These are phyloP conservation scores for Caenorhabditis macrosperma DNA, from an alignment of 2,888 invertebrate species.

Conservation along the genomic window DNA sequence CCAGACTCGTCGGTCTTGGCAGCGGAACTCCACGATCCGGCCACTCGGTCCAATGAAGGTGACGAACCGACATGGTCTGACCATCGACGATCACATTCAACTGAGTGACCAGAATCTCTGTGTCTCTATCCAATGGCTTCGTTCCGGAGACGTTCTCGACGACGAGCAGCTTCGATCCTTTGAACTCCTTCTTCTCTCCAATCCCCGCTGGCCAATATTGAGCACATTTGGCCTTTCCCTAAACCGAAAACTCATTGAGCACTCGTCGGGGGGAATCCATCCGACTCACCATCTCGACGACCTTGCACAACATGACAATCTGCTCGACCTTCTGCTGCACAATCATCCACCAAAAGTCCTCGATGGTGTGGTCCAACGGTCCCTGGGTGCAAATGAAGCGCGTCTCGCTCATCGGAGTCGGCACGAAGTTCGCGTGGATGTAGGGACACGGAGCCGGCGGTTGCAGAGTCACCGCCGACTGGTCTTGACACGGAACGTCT, in stretches of 20 bases:
- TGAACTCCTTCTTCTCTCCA: conserved; percentile 41
- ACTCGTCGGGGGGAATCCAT: too few species aligned
- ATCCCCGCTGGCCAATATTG: conserved; percentile 69
- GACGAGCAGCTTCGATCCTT: conserved; percentile 23
- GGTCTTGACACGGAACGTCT: conserved; percentile 73
- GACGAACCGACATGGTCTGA: conserved; percentile 45
- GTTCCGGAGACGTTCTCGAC: conserved; percentile 42
- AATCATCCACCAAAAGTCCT: conserved; percentile 66
- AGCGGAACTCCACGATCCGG: conserved; percentile 70
- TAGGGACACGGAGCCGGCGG: conserved; percentile 3
- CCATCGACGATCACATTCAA: conserved; percentile 16
- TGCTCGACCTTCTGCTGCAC: conserved; percentile 58
- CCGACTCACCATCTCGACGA: conserved; percentile 53
- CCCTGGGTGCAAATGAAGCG: conserved; percentile 57
- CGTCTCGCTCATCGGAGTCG: background rate
- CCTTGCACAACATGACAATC: conserved; percentile 71
- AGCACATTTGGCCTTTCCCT: conserved; percentile 86
- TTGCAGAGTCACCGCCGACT: conserved; percentile 60
- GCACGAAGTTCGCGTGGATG: background rate
- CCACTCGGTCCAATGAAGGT: conserved; percentile 71
- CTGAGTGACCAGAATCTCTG: conserved; percentile 39
- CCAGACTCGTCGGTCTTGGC: conserved; percentile 59
- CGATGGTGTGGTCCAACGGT: conserved; percentile 61
- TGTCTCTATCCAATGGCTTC: conserved; percentile 41
- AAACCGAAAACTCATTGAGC: background rate